Conservation (phyloP, 2,113 vertebrate genomes). For the Heterochromis multidens region DNA sequence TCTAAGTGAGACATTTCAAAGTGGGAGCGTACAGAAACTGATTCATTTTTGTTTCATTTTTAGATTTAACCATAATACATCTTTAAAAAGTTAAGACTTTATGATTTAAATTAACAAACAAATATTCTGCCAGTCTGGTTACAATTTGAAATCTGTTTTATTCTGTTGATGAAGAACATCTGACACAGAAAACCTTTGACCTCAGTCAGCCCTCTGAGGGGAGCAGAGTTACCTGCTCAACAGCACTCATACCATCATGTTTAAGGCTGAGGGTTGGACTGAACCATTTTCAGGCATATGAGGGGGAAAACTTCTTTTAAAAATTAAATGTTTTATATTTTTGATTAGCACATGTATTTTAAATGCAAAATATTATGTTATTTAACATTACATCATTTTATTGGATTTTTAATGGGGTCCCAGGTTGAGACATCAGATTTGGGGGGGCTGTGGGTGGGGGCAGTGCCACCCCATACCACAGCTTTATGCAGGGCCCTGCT, state of each 20-base stretch:
- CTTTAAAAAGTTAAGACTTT: too few species aligned
- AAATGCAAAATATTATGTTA: not conserved
- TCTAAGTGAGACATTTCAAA: too few species aligned
- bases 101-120: too few species aligned
- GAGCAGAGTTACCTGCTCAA: not conserved
- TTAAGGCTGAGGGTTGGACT: not conserved
- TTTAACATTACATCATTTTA: not conserved
- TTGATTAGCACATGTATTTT: not conserved
- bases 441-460: not conserved
- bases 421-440: not conserved
- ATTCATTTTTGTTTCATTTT: too few species aligned
- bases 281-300: not conserved
- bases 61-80: too few species aligned
- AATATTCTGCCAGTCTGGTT: too few species aligned
- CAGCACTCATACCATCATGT: not conserved
- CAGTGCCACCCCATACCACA: not conserved
- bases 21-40: too few species aligned
- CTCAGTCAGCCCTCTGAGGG: fast-evolving
- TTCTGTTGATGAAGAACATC: too few species aligned
- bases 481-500: not conserved
- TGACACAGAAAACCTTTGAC: not conserved
- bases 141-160: too few species aligned
- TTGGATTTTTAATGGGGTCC: not conserved
- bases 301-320: fast-evolving
- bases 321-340: fast-evolving